phyloP scores from a whole-genome alignment of 2,888 invertebrate genomes.

The Ennomos erosarius region DNA sequence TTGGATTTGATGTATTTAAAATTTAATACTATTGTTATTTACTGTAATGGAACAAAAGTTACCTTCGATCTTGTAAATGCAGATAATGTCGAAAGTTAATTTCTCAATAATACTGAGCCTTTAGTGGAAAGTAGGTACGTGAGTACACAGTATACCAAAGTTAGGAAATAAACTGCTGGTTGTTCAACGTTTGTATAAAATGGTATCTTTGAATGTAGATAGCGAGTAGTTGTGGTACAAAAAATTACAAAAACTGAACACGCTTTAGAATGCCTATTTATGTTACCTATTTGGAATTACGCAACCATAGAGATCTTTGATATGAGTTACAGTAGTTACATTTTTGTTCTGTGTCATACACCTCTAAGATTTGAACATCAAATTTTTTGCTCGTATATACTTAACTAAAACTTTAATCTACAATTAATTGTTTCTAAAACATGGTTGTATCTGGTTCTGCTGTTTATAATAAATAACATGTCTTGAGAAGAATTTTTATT shows the following conservation, averaged over 20 bases:
- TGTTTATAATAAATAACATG: too few relatives aligned
- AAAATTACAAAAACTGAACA: conserved; percentile 12
- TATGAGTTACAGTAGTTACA: conserved; percentile 11
- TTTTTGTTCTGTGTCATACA: conserved; percentile 22
- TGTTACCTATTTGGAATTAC: conserved; percentile 8
- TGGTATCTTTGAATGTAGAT: conserved; percentile 47
- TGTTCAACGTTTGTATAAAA: conserved; percentile 58
- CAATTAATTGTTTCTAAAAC: too few relatives aligned
- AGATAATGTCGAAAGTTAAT: conserved; percentile 47
- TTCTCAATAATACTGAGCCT: conserved; percentile 55
- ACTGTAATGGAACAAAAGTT: conserved; percentile 75
- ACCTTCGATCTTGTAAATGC: conserved; percentile 75
- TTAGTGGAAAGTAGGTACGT: conserved; percentile 66
- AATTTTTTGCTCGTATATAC: conserved; percentile 8
- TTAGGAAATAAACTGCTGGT: conserved; percentile 78
- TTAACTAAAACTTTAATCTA: neutral
- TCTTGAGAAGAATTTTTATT: too few relatives aligned
- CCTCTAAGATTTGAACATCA: conserved; percentile 15
- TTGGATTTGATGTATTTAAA: conserved; percentile 59
- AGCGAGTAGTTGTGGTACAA: conserved; percentile 38
- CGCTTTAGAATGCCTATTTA: conserved; percentile 10
- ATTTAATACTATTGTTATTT: conserved; percentile 63
- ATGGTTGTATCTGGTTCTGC: too few relatives aligned
- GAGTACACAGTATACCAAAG: conserved; percentile 84
- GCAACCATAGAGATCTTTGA: conserved; percentile 21